Base-by-base conservation (phyloP, 92 coral and sea anemone species). In the Metridium senile region DNA sequence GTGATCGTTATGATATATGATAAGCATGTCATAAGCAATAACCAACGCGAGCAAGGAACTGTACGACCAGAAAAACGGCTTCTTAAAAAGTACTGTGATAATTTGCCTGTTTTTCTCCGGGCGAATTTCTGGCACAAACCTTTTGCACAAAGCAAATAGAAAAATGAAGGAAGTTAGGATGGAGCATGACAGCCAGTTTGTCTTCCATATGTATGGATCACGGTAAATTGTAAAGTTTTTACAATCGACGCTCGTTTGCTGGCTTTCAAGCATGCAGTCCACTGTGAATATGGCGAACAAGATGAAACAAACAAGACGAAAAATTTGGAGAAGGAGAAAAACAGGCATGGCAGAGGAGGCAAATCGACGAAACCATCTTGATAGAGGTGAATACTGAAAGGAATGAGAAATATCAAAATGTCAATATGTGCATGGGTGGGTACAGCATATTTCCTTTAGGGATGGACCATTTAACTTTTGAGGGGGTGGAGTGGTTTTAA, bases 61-160 rank as follows among this genome's bases (percentile, higher is more conserved):
- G 21, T 80, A 77, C 35, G 93, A 71, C 93, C 93, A 89, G 66
- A 89, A 89, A 71, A 68, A 72, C 11, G 87, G 89, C 70, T 59
- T 85, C 51, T 51, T 49, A 0, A 85, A 3, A 19, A 89, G 66
- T 30, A 74, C 33, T 56, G 31, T 61, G 35, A 70, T 47, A 33
- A 89, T 33, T 11, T 39, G 49, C 33, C 11, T 10, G 66, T 78
- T 64, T 22, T 45, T n/a, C 4, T 66, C 51, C 8, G 80, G 89
- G 26, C 89, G 81, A n/a, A 89, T 20, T 16, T 34, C 81, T 10
- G 89, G 93, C 29, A 84, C 58, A 19, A 74, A 31, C 20, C 45
- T 26, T 49, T 53, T 66, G 16, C 82, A 66, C 61, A 89, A 64
- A 23, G 82, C 68, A 43, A 74, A 66, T 26, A 85, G 53, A 19